These are phyloP conservation scores for Athene noctua DNA, from an alignment of 2,113 vertebrate genomes.

Conservation along the genomic window DNA sequence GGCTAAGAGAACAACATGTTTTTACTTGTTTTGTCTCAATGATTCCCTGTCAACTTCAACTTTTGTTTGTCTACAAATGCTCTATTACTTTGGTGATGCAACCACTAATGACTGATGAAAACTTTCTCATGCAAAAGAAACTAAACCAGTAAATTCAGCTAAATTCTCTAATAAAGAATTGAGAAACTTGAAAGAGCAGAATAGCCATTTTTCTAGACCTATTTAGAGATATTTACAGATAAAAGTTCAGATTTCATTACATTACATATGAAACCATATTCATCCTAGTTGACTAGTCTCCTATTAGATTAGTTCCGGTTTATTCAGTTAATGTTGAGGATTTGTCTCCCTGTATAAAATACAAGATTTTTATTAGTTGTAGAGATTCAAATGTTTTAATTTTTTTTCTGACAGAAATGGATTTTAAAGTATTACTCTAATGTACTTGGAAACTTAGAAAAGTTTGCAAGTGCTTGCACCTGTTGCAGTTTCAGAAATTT, in stretches of 20 bases:
- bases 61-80: not conserved
- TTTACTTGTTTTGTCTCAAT: not conserved
- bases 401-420: not conserved
- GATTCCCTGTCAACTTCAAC: not conserved
- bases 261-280: not conserved
- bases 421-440: slow-evolving; percentile 7
- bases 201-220: not conserved
- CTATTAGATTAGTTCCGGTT: not conserved
- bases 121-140: not conserved
- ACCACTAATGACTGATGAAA: not conserved
- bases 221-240: not conserved
- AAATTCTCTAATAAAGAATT: not conserved
- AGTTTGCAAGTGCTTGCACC: not conserved
- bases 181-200: not conserved
- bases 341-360: not conserved
- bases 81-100: not conserved
- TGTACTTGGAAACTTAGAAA: not conserved
- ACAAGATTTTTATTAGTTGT: not conserved
- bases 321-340: not conserved
- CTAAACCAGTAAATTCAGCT: not conserved
- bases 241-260: not conserved
- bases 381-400: not conserved
- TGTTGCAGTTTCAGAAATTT: not conserved
- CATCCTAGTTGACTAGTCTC: not conserved
- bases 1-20: not conserved